phyloP scores from a whole-genome alignment of 2,797 vertebrate genomes.

The Eurystomus glaucurus region DNA sequence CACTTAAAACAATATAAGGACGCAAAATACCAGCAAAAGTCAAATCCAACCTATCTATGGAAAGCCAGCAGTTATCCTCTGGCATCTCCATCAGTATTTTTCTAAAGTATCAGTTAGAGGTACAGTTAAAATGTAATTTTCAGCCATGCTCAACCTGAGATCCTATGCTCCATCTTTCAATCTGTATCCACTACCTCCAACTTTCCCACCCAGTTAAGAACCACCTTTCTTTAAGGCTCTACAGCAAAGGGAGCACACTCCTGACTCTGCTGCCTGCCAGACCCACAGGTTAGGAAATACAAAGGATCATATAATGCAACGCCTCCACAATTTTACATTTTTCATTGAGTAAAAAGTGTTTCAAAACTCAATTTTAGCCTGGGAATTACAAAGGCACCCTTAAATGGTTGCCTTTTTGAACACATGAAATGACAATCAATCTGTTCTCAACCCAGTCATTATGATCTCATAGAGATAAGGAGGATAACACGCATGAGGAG shows the following conservation, averaged over 20 bases:
- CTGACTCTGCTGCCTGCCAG: background rate
- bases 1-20: background rate
- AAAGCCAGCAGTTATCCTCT: background rate
- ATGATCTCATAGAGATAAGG: conserved; percentile 45
- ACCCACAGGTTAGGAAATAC: accelerated
- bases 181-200: accelerated
- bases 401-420: conserved; percentile 53
- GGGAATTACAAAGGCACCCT: conserved; percentile 43
- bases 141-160: background rate
- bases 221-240: background rate
- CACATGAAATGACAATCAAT: conserved; percentile 46
- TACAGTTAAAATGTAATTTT: background rate
- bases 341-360: conserved; percentile 53
- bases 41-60: background rate
- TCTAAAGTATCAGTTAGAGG: background rate
- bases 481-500: background rate
- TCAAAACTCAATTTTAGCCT: conserved; percentile 31
- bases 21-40: background rate
- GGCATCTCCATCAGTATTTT: background rate
- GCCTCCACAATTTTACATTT: conserved; percentile 33
- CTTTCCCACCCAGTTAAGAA: background rate
- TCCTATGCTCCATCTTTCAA: background rate
- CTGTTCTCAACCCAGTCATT: conserved; percentile 59
- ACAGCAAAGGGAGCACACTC: background rate
- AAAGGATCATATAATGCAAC: background rate